Evolutionary conservation across 1,140 invertebrate species (phyloP).

Genomic region (Neelides sp.): DNA sequence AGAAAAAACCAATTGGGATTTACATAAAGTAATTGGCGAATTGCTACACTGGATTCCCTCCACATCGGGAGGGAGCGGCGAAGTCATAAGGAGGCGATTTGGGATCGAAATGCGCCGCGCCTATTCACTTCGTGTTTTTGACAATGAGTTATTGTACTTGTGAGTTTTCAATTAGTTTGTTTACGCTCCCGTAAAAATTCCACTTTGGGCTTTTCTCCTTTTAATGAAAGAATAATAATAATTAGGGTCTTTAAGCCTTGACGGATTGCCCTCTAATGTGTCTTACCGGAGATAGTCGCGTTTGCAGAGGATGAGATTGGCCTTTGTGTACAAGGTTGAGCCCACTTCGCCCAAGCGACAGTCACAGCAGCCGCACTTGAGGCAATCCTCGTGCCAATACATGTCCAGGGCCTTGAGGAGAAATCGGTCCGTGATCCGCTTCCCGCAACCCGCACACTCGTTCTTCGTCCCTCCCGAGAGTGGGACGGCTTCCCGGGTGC

Average conservation of each 20-base stretch:
- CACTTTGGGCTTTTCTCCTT: slow-evolving; percentile 22
- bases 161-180: slow-evolving; percentile 32
- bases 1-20: slow-evolving; percentile 30
- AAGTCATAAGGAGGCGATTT: too few species aligned
- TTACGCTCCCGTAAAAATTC: slow-evolving; percentile 29
- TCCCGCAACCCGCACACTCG: slow-evolving; percentile 30
- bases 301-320: slow-evolving; percentile 93
- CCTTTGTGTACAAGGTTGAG: slow-evolving; percentile 88
- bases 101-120: too few species aligned
- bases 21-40: slow-evolving; percentile 31
- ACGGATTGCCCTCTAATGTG: slow-evolving; percentile 13
- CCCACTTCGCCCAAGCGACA: slow-evolving; percentile 94
- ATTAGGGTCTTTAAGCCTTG: slow-evolving; percentile 31
- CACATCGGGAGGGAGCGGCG: too few species aligned
- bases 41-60: slow-evolving; percentile 29
- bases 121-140: slow-evolving; percentile 30
- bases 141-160: slow-evolving; percentile 32
- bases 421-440: slow-evolving; percentile 29
- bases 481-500: too few species aligned
- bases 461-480: too few species aligned
- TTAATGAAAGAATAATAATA: slow-evolving; percentile 33
- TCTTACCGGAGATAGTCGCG: slow-evolving; percentile 87
- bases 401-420: slow-evolving; percentile 60
- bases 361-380: slow-evolving; percentile 95
- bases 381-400: slow-evolving; percentile 95